Conservation (phyloP, 2,888 invertebrate species). For the Tricholauxania praeusta region DNA sequence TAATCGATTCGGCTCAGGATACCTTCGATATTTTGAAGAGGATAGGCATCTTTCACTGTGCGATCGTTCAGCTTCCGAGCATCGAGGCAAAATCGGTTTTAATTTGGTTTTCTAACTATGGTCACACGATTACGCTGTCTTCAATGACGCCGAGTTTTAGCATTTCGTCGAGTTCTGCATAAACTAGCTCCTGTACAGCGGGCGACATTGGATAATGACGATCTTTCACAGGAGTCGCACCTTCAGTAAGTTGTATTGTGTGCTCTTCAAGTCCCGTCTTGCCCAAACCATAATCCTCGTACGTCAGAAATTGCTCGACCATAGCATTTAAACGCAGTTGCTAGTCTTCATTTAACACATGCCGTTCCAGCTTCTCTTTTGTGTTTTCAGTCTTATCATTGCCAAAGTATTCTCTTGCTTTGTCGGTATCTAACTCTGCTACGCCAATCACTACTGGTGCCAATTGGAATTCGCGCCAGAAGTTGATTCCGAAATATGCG, state of each 20-base stretch:
- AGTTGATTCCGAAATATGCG: not conserved
- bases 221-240: constrained; percentile 11
- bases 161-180: constrained; percentile 12
- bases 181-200: constrained; percentile 12
- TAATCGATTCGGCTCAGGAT: no score
- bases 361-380: not conserved
- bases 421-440: not conserved
- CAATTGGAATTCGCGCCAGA: not conserved
- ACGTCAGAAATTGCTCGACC: not conserved
- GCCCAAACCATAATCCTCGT: constrained; percentile 2
- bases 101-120: no score
- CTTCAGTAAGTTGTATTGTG: constrained; percentile 13
- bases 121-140: no score
- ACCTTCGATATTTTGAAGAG: no score
- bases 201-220: constrained; percentile 15
- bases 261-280: constrained; percentile 9
- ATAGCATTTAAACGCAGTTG: not conserved
- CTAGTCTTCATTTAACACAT: not conserved
- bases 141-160: no score
- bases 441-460: not conserved
- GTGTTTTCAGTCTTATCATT: not conserved
- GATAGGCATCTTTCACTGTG: no score
- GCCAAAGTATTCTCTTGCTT: not conserved
- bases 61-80: no score
- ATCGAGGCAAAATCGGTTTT: no score